phyloP scores from a whole-genome alignment of 2,888 invertebrate species.

The Brachyptera risi region DNA sequence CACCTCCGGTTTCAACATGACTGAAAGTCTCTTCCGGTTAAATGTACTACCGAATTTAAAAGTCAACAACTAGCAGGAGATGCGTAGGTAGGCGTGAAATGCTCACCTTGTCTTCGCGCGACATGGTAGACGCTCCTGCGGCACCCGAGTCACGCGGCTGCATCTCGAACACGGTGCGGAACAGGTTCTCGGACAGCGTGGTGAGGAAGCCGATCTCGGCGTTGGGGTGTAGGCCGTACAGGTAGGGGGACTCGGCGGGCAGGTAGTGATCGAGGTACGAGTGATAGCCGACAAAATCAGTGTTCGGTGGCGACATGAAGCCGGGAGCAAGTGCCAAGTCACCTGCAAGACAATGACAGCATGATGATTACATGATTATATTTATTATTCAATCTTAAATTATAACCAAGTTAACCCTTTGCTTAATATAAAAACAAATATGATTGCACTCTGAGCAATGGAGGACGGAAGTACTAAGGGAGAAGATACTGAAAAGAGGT shows the following conservation, averaged over 20 bases:
- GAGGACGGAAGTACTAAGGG: no score
- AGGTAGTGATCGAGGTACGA: slow-evolving; percentile 80
- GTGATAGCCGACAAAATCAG: slow-evolving; percentile 84
- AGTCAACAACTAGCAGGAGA: no score
- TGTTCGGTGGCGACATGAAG: slow-evolving; percentile 83
- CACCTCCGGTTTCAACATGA: no score
- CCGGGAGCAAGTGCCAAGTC: slow-evolving; percentile 77
- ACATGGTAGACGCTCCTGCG: slow-evolving; percentile 62
- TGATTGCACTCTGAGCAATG: no score
- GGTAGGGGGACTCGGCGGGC: slow-evolving; percentile 81
- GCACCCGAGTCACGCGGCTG: slow-evolving; percentile 80
- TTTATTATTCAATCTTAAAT: no score
- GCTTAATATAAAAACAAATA: no score
- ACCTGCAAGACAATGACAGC: background rate
- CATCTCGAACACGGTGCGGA: slow-evolving; percentile 81
- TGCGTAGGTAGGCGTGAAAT: no score
- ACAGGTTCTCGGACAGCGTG: slow-evolving; percentile 77
- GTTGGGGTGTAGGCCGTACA: slow-evolving; percentile 91
- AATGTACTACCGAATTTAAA: no score
- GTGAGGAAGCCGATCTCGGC: slow-evolving; percentile 94
- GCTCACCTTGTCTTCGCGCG: slow-evolving; percentile 78
- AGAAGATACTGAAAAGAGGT: no score
- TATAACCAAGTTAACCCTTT: no score
- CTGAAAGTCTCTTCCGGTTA: no score
- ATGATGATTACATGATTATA: no score